These are phyloP conservation scores for Bombyx mori DNA, from an alignment of 1,140 invertebrate genomes.

Conservation along the genomic window ASM3026992v2 NC_085116.1:16014001-16014500, in stretches of 20 bases:
- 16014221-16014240: conserved; percentile 16
- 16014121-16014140: not conserved
- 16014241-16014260: conserved; percentile 21
- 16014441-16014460: conserved; percentile 58
- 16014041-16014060: not conserved
- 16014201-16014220: conserved; percentile 33
- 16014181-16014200: not conserved
- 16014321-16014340: not conserved
- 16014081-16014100: conserved; percentile 3
- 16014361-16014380: conserved; percentile 1
- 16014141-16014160: not conserved
- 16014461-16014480: conserved; percentile 31
- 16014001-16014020: not conserved
- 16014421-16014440: conserved; percentile 61
- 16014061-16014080: not conserved
- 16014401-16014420: conserved; percentile 57
- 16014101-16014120: conserved; percentile 10
- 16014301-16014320: conserved; percentile 26
- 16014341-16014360: not conserved
- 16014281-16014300: conserved; percentile 39
- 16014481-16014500: conserved; percentile 30
- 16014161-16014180: not conserved
- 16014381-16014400: conserved; percentile 35
- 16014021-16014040: not conserved
- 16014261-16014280: conserved; percentile 30